Evolutionary conservation across 2,888 invertebrate species (phyloP), one percentile per base, ranked within the genome.

Genomic region (Mimachlamys varia): DNA sequence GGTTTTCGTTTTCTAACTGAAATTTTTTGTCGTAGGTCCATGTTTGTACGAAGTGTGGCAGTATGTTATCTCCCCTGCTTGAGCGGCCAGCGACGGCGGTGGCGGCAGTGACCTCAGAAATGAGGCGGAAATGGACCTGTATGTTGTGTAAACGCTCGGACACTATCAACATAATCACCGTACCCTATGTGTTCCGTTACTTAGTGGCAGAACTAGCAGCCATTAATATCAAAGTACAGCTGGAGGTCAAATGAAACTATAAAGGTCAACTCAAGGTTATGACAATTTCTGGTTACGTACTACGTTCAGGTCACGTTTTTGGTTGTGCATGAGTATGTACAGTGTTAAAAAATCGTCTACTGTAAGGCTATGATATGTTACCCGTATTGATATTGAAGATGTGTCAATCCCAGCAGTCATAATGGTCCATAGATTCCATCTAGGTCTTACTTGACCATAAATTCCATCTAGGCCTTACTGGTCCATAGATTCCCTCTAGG

Each of bases 121-220:
- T 94, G 17, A 93, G 93, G 38, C 95, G 96, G 89, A 93, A 93
- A 50, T 97, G 97, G 95, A 95, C 93, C 13, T 97, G 97, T 94
- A 91, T 93, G 38, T 91, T 96, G 7, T 97, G 97, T 94, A 95
- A 96, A 33, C 94, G 95, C 38, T 93, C 95, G n/a, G 96, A 97
- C 87, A 92, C 95, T 76, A 95, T 97, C 33, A 94, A 95, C 1
- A 97, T 97, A 90, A 97, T 99, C 88, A 97, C 98, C 93, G 97
- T 99, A 88, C 99, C 99, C 0, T 98, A 98, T 96, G 98, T 99
- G 92, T 99, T 99, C 96, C 98, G 98, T 96, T 99, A 98, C 97
- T 98, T 99, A 94, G 98, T 98, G 5, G 98, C 98, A 0, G 99
- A 99, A 96, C 97, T 99, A 62, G 98, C 98, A 0, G 98, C 99